A percentile compares a stretch with the other conserved stretches of the same genome.
These are phyloP conservation scores for Papilio dardanus DNA, from an alignment of 1,140 invertebrate species.

Conservation along the genomic window DNA sequence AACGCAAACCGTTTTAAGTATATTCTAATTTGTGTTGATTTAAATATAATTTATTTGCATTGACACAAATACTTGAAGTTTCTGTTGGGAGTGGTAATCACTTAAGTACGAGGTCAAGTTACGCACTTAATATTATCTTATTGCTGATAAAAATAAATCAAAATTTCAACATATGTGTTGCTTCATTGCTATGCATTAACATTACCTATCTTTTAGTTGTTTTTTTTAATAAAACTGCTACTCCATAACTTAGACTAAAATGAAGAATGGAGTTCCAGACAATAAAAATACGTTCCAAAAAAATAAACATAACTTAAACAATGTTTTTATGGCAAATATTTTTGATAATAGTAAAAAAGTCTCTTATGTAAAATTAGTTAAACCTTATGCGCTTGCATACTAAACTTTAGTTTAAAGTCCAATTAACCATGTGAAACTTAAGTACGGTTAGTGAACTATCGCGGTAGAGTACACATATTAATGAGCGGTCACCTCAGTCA, in stretches of 20 bases:
- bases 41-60: conserved; percentile 30
- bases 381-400: too few relatives aligned
- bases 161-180: background rate
- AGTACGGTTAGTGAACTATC: conserved; percentile 3
- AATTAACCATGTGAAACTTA: conserved; percentile 9
- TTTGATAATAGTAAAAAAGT: too few relatives aligned
- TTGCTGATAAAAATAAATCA: conserved; percentile 5
- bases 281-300: too few relatives aligned
- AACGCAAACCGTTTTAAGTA: background rate
- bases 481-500: background rate
- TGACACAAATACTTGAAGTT: conserved; percentile 27
- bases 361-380: too few relatives aligned
- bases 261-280: too few relatives aligned
- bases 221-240: background rate
- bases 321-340: too few relatives aligned
- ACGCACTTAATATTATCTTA: background rate
- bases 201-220: too few relatives aligned
- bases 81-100: conserved; percentile 15
- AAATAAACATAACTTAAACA: too few relatives aligned
- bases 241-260: too few relatives aligned
- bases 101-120: conserved; percentile 10
- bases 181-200: background rate
- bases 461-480: conserved; percentile 14
- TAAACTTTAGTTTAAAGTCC: too few relatives aligned
- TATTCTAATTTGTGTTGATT: conserved; percentile 4